phyloP scores from a whole-genome alignment of 2,797 vertebrate species.

The Pterois miles region DNA sequence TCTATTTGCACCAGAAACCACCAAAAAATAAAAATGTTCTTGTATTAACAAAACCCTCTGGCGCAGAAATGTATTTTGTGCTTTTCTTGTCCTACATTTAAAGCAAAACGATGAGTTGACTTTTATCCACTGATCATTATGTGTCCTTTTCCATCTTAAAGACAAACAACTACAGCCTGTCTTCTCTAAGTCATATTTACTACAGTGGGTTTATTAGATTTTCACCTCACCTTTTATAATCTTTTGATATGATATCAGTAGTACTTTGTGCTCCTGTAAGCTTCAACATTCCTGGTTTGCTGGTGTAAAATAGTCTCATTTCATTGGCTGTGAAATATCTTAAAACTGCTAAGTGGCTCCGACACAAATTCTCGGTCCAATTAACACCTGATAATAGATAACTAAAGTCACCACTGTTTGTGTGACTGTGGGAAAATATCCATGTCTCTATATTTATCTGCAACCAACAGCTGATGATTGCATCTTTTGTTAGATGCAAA shows the following conservation, averaged over 20 bases:
- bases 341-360: slow-evolving; percentile 20
- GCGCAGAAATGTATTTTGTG: background rate
- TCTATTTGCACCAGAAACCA: background rate
- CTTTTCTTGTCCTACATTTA: background rate
- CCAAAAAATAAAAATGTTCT: background rate
- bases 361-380: slow-evolving; percentile 34
- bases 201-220: background rate
- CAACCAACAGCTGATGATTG: slow-evolving; percentile 43
- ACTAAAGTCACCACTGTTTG: slow-evolving; percentile 55
- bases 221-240: background rate
- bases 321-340: slow-evolving; percentile 32
- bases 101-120: background rate
- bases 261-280: slow-evolving; percentile 5
- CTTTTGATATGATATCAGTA: slow-evolving; percentile 25
- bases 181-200: background rate
- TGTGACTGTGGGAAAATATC: slow-evolving; percentile 36
- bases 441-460: slow-evolving; percentile 50
- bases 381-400: slow-evolving; percentile 60
- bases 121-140: background rate
- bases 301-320: slow-evolving; percentile 12
- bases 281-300: slow-evolving; percentile 4
- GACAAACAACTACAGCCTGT: background rate
- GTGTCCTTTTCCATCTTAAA: background rate
- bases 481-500: slow-evolving; percentile 40
- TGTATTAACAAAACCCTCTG: background rate